Evolutionary conservation across 2,888 invertebrate genomes (phyloP).

Genomic region (Entomobrya proxima): DNA sequence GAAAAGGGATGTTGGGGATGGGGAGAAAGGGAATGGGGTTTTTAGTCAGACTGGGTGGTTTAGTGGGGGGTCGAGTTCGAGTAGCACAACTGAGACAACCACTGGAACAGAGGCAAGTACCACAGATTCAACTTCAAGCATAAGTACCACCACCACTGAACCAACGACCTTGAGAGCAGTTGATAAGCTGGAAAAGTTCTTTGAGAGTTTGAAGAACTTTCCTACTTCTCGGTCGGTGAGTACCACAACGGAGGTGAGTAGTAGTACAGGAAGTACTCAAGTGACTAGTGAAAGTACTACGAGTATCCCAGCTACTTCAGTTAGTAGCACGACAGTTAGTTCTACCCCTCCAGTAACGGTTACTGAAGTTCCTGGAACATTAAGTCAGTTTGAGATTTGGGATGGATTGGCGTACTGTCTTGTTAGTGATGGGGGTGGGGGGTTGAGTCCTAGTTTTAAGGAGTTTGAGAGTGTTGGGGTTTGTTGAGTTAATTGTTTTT

Average conservation of each 20-base stretch:
- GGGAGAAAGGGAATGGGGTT: not conserved
- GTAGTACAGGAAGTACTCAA: no score
- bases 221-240: no score
- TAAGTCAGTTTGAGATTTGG: conserved; percentile 8
- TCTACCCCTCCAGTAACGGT: not conserved
- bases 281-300: no score
- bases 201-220: not conserved
- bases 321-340: not conserved
- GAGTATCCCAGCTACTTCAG: not conserved
- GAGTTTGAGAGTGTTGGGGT: no score
- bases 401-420: conserved; percentile 20
- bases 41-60: not conserved
- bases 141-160: not conserved
- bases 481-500: no score
- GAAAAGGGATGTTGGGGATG: not conserved
- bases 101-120: not conserved
- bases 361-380: no score
- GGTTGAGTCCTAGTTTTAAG: not conserved
- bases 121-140: no score
- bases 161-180: no score
- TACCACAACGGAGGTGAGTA: no score
- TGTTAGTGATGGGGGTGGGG: not conserved
- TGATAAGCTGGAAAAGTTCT: not conserved
- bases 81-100: not conserved
- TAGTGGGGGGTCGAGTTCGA: not conserved